Percentiles rank a stretch among this genome's conserved stretches.
Conservation (phyloP, 2,797 vertebrate species). For the Halcyon chelicuti region DNA sequence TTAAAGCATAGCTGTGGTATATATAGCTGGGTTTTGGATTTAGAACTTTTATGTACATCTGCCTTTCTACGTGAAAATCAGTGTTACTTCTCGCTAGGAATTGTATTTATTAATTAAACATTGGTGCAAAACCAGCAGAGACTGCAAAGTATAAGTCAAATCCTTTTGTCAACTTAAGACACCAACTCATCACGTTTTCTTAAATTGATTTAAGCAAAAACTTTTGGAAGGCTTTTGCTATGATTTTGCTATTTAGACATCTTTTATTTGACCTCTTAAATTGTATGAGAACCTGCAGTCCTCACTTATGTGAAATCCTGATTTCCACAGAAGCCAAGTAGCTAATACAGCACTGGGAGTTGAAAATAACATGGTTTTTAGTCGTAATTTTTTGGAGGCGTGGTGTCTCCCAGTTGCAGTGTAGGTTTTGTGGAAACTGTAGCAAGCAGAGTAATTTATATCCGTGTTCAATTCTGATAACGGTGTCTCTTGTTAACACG, state of each 20-base stretch:
- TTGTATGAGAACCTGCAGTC: background rate
- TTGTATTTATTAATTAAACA: background rate
- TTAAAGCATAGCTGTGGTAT: background rate
- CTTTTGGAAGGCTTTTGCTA: background rate
- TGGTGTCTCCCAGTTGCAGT: background rate
- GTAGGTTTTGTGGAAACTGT: background rate
- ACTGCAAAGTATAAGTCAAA: background rate
- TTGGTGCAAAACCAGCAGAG: background rate
- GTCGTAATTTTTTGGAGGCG: background rate
- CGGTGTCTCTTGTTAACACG: slow-evolving; percentile 78
- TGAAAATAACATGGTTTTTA: background rate
- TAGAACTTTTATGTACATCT: background rate
- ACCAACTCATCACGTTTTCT: background rate
- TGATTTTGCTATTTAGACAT: background rate
- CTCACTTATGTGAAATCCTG: background rate
- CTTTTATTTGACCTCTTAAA: background rate
- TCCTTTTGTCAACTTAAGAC: background rate
- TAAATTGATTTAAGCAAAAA: background rate
- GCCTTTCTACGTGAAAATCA: background rate
- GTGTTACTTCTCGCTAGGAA: background rate
- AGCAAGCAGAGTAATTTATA: slow-evolving; percentile 50
- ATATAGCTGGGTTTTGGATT: background rate
- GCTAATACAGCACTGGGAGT: background rate
- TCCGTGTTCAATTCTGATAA: slow-evolving; percentile 70
- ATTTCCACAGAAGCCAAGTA: background rate